Evolutionary conservation across 2,797 vertebrate species (phyloP).

Genomic region (Phoxinus dragarum): DNA sequence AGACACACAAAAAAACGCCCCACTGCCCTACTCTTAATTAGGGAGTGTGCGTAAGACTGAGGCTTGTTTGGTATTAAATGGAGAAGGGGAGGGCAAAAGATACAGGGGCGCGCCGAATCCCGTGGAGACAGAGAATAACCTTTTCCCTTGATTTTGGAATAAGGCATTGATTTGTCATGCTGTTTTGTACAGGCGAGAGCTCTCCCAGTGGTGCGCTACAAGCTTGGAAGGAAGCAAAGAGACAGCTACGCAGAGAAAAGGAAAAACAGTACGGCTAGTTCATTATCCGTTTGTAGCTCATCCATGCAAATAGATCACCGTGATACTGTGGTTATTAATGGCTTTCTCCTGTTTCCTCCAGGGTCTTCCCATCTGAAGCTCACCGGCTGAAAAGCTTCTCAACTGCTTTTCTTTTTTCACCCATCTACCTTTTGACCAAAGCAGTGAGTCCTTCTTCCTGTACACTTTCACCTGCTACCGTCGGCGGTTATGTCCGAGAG

Average conservation of each 20-base stretch:
- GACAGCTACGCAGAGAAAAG: slow-evolving; percentile 31
- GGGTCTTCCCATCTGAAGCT: slow-evolving; percentile 93
- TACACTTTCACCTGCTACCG: slow-evolving; percentile 75
- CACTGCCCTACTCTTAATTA: slow-evolving; percentile 79
- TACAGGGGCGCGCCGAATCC: slow-evolving; percentile 82
- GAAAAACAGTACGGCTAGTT: slow-evolving; percentile 90
- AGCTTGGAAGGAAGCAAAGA: slow-evolving; percentile 69
- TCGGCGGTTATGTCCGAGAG: slow-evolving; percentile 78
- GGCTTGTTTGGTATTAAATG: slow-evolving; percentile 78
- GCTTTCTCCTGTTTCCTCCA: slow-evolving; percentile 98
- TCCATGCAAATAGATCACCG: slow-evolving; percentile 94
- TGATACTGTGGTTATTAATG: slow-evolving; percentile 99
- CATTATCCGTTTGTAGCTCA: slow-evolving; percentile 93
- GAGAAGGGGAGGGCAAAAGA: slow-evolving; percentile 72
- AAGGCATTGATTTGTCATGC: slow-evolving; percentile 94
- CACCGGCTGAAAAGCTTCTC: slow-evolving; percentile 86
- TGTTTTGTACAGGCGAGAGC: slow-evolving; percentile 92
- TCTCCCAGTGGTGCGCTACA: slow-evolving; percentile 88
- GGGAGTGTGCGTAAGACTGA: slow-evolving; percentile 69
- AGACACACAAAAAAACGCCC: slow-evolving; percentile 70
- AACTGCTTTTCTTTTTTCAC: slow-evolving; percentile 57
- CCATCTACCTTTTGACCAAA: slow-evolving; percentile 68
- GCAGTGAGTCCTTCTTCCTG: slow-evolving; percentile 74
- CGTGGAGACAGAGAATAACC: slow-evolving; percentile 90
- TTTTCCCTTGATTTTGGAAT: slow-evolving; percentile 96